Base-by-base conservation (phyloP, 2,113 vertebrate genomes). In the Tinamus guttatus region DNA sequence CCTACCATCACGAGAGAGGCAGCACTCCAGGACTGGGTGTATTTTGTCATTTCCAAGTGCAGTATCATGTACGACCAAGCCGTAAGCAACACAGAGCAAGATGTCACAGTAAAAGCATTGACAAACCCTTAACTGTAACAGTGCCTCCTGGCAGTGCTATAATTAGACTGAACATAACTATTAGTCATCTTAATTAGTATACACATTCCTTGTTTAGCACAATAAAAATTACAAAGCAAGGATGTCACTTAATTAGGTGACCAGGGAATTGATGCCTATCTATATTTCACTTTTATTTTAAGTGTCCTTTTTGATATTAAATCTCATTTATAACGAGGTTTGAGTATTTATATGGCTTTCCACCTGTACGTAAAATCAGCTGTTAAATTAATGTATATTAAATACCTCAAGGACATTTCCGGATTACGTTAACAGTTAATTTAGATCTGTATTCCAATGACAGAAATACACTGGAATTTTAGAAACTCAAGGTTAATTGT, bases 201-300 rank as follows among this genome's bases (percentile, higher is more conserved):
- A 89, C 76, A 93, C 75, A 87, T 91, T 93, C 80, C 77, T 93
- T 95, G 84, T 95, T 97, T 96, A 95, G 83, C 70, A 93, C 85
- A 96, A 96, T 95, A 96, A 96, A 95, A 97, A 95, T 92, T 95
- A 96, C 89, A 91, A 96, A 94, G 89, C 80, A 85, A 93, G 92
- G 78, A 95, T 95, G 74, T 51, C 94, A 95, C 68, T 96, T 97
- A 97, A 97, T 97, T 97, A 97, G 95, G 93, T 93, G 87, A 93
- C 60, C 87, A 94, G 96, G 95, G 95, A 97, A 96, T 95, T 97
- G 90, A 93, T 92, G n/a, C 43, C 74, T 95, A 75, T 43, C 85
- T 89, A 75, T 94, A 96, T 94, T 95, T 97, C 92, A 94, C 49
- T 93, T 97, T 87, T 90, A 90, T 88, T 94, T 95, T 90, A 96